Conservation (phyloP, 2,888 invertebrate genomes). For the Limnephilus marmoratus region DNA sequence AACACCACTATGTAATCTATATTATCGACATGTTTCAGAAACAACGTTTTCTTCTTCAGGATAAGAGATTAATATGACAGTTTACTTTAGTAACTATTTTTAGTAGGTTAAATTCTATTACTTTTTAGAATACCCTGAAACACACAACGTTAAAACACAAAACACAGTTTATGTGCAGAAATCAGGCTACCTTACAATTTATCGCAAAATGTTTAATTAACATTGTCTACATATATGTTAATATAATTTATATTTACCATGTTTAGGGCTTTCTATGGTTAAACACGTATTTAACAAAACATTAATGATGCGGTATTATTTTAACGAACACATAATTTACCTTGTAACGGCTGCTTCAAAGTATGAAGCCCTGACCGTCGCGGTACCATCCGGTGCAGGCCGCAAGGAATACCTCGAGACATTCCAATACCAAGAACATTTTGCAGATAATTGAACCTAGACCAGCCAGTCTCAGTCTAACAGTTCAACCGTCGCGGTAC, state of each 20-base stretch:
- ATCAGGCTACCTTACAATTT: not conserved
- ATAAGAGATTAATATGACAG: too few relatives aligned
- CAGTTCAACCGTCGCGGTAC: not conserved
- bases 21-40: too few relatives aligned
- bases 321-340: not conserved
- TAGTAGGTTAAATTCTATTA: not conserved
- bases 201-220: not conserved
- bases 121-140: not conserved
- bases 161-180: not conserved
- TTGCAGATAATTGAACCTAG: constrained; percentile 9
- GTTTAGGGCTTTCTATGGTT: not conserved
- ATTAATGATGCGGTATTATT: not conserved
- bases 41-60: too few relatives aligned
- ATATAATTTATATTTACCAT: too few relatives aligned
- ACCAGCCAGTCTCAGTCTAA: not conserved
- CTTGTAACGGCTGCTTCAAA: not conserved
- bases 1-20: too few relatives aligned
- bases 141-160: not conserved
- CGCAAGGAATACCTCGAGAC: constrained; percentile 4
- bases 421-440: not conserved
- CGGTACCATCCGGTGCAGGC: not conserved
- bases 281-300: not conserved
- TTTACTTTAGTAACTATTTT: not conserved
- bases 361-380: not conserved
- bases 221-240: not conserved